These are phyloP conservation scores for Myotis myotis DNA, from an alignment of 2,797 vertebrate species.

Conservation along the genomic window DNA sequence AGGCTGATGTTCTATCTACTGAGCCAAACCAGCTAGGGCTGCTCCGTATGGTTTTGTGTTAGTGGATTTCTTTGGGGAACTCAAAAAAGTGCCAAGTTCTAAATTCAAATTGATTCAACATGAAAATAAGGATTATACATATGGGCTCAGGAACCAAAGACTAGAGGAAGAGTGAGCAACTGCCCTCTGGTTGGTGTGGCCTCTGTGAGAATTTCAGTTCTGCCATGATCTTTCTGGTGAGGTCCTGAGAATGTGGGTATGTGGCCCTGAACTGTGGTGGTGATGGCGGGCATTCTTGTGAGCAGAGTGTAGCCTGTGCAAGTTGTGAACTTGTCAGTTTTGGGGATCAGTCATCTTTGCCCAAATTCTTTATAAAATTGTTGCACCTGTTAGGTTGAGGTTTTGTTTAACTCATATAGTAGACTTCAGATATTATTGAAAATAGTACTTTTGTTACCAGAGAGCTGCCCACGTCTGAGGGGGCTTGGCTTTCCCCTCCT, in stretches of 20 bases:
- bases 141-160: not conserved
- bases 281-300: not conserved
- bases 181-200: not conserved
- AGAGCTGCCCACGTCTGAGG: not conserved
- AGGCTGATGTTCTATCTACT: not conserved
- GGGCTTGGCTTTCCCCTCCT: not conserved
- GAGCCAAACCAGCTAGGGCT: not conserved
- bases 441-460: not conserved
- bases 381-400: not conserved
- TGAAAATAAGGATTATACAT: not conserved
- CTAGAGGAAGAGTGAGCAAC: not conserved
- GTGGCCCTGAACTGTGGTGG: not conserved
- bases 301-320: not conserved
- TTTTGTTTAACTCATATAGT: not conserved
- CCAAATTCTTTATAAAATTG: not conserved
- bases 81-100: not conserved
- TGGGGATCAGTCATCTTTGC: not conserved
- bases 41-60: not conserved
- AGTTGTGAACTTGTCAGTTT: not conserved
- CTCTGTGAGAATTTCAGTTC: not conserved
- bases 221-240: not conserved
- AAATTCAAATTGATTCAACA: not conserved
- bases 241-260: not conserved
- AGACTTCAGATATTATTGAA: not conserved
- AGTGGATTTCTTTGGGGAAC: constrained; percentile 12